Evolutionary conservation across 2,113 vertebrate species (phyloP), one percentile per base, ranked within the genome.

Genomic region (Urocolius indicus): DNA sequence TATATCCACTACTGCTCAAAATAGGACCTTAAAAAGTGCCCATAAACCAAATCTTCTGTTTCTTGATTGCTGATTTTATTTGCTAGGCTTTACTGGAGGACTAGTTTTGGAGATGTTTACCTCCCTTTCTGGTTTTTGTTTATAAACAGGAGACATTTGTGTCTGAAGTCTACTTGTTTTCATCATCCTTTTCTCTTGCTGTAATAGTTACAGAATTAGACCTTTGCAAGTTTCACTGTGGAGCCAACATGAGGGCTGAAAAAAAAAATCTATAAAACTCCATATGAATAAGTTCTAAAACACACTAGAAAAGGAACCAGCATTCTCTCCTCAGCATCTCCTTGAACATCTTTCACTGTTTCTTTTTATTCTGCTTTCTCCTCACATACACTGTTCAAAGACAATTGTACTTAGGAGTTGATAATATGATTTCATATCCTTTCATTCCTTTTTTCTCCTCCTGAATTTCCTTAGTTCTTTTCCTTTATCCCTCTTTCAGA

Each of bases 121-220:
- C 11, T n/a, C 20, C 5, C 14, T 67, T 77, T 48, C 17, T 51
- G 6, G 1, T 61, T 71, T 77, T 80, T 11, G 1, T 57, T 73
- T 62, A 21, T 5, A 11, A 69, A 8, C 9, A 62, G 16, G 46
- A 76, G 8, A 13, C 4, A 12, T 55, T 32, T 46, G 43, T 46
- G 5, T 7, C 46, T 88, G 23, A 1, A 2, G 4, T 8, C 0
- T 0, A 7, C 1, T 22, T n/a, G 16, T 4, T 45, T 16, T 89
- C 20, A 26, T 23, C 62, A 16, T 26, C 10, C 5, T 41, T 48
- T 86, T 13, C 58, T 61, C 4, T 63, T 61, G 8, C 17, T 72
- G 3, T 21, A 18, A 24, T 7, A 26, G 26, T 57, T 13, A 34
- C 10, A 68, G 41, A 68, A 61, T 10, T 41, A 57, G 34, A 57